These are phyloP conservation scores for Eristalis intricaria DNA, from an alignment of 2,888 invertebrate genomes.

Conservation along the genomic window DNA sequence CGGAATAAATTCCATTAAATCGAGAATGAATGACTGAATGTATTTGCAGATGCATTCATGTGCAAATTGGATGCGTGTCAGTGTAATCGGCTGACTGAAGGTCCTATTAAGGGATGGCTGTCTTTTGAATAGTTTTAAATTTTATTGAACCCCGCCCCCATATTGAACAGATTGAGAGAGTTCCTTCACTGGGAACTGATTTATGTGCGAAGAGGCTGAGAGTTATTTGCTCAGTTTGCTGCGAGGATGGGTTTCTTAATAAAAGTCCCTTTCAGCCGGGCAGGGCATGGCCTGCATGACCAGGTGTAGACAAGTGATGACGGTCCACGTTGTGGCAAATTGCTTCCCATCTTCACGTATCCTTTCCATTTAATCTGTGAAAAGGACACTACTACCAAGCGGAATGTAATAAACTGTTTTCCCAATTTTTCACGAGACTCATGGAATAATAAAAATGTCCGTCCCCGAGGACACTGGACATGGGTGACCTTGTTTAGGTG, in stretches of 20 bases:
- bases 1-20: constrained; percentile 52
- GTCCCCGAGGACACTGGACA: neutral
- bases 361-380: neutral
- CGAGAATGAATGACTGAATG: constrained; percentile 16
- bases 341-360: neutral
- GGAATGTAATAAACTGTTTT: neutral
- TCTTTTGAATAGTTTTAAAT: neutral
- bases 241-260: neutral
- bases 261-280: neutral
- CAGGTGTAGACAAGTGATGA: neutral
- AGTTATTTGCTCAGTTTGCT: neutral
- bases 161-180: neutral
- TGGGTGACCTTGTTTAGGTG: neutral
- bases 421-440: neutral
- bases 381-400: neutral
- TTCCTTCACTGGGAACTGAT: neutral
- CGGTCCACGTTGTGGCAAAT: neutral
- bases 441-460: neutral
- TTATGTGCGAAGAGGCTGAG: neutral
- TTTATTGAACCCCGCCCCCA: neutral
- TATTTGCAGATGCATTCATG: constrained; percentile 58
- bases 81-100: constrained; percentile 47
- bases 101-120: neutral
- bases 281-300: neutral
- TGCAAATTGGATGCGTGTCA: constrained; percentile 42